These are phyloP conservation scores for Salvelinus sp. DNA, from an alignment of 2,113 vertebrate species.

Conservation along the genomic window DNA sequence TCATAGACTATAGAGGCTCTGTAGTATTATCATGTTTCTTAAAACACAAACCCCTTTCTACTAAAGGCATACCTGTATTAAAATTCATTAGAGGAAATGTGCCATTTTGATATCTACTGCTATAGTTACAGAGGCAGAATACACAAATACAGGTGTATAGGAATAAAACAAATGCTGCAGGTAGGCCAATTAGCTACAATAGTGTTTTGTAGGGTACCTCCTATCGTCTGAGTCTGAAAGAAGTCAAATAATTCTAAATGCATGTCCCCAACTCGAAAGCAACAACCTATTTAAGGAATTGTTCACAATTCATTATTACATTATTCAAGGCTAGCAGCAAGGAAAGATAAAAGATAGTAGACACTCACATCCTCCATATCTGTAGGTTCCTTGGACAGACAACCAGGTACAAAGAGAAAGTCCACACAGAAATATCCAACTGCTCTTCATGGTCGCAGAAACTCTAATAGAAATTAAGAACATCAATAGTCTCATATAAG, in stretches of 20 bases:
- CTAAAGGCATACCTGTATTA: background rate
- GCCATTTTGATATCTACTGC: background rate
- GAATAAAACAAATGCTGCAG: background rate
- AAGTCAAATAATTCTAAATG: background rate
- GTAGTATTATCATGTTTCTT: background rate
- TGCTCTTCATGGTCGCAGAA: constrained; percentile 30
- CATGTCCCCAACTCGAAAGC: background rate
- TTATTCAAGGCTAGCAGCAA: background rate
- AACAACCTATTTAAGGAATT: background rate
- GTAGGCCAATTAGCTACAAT: background rate
- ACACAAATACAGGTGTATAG: background rate
- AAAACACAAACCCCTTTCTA: background rate
- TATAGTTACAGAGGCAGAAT: background rate
- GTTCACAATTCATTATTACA: background rate
- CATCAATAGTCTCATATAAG: background rate
- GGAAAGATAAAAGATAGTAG: background rate
- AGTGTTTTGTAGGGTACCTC: no score
- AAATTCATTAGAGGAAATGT: background rate
- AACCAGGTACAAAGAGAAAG: constrained; percentile 34
- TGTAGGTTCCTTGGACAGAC: constrained; percentile 44
- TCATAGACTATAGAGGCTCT: background rate
- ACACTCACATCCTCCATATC: constrained; percentile 34
- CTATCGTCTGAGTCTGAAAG: no score
- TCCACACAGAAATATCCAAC: constrained; percentile 52
- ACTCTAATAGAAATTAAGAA: background rate